Evolutionary conservation across 2,113 vertebrate species (phyloP).

Genomic region (Oryctolagus cuniculus): DNA sequence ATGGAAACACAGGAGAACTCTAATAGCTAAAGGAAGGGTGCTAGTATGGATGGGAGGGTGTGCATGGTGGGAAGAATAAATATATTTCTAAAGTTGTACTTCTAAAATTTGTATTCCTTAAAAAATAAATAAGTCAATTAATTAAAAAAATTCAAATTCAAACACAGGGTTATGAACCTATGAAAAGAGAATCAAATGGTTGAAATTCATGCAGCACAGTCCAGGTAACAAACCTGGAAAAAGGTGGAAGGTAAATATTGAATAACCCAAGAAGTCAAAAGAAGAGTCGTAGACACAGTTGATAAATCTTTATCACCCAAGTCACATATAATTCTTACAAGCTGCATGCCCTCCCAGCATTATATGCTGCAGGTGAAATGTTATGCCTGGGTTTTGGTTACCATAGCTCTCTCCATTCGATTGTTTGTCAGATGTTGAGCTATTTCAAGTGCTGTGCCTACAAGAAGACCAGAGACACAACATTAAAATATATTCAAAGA

Average conservation of each 20-base stretch:
- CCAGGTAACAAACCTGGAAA: neutral
- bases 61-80: too few species aligned
- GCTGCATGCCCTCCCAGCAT: neutral
- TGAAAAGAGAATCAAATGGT: neutral
- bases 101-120: too few species aligned
- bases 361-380: neutral
- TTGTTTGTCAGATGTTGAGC: neutral
- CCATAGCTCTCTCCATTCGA: neutral
- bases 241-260: neutral
- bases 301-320: neutral
- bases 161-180: neutral
- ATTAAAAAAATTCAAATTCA: too few species aligned
- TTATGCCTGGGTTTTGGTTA: neutral
- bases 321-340: neutral
- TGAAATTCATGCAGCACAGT: neutral
- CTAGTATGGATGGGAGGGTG: too few species aligned
- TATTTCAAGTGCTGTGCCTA: neutral
- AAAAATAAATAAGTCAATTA: too few species aligned
- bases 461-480: neutral
- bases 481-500: neutral
- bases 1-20: too few species aligned
- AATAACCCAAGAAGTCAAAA: conserved; percentile 10
- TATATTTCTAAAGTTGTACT: too few species aligned
- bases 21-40: too few species aligned
- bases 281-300: neutral